Evolutionary conservation across 1,140 invertebrate genomes (phyloP).

Genomic region (Myzus persicae): DNA sequence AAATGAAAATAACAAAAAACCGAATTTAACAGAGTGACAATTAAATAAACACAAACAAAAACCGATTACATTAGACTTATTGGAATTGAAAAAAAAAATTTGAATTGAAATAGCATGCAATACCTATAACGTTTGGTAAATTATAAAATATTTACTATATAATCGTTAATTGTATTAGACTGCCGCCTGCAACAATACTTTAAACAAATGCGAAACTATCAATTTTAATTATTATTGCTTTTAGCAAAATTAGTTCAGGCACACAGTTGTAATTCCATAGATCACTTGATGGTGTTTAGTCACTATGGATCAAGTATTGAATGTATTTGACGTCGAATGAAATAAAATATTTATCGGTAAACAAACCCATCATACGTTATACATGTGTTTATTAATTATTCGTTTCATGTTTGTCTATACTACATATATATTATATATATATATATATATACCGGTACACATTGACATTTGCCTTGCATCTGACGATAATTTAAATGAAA

Average conservation of each 20-base stretch:
- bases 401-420: too few species aligned
- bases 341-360: neutral
- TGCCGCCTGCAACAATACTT: neutral
- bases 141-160: neutral
- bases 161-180: neutral
- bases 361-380: neutral
- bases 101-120: neutral
- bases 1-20: neutral
- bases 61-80: neutral
- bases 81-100: neutral
- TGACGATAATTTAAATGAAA: neutral
- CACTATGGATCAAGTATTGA: too few species aligned
- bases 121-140: neutral
- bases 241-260: too few species aligned
- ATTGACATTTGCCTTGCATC: neutral
- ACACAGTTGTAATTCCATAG: too few species aligned
- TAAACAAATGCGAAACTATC: neutral
- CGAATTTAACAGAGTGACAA: too few species aligned
- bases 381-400: neutral
- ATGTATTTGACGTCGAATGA: neutral
- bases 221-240: neutral
- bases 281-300: too few species aligned
- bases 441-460: too few species aligned
- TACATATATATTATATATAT: too few species aligned
- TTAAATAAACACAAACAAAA: neutral